Evolutionary conservation across 2,888 invertebrate genomes (phyloP).

Genomic region (Pandemis heparana): DNA sequence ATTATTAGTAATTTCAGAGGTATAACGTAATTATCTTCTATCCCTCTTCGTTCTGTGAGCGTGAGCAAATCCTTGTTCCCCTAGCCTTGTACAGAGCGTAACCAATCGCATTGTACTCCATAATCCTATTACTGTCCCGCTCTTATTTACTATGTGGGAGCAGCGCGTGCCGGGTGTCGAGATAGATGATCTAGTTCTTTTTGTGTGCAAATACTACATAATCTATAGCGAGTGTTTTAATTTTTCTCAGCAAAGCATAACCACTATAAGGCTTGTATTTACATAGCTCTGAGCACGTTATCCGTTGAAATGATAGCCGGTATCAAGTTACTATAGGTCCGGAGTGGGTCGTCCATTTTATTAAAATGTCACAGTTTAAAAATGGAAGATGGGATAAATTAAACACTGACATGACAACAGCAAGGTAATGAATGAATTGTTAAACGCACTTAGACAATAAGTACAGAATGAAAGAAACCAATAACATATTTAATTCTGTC

Average conservation of each 20-base stretch:
- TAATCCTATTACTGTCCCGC: constrained; percentile 54
- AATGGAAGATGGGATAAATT: too few relatives aligned
- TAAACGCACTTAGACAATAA: neutral
- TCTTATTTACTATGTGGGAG: constrained; percentile 23
- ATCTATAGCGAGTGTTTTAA: neutral
- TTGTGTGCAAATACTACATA: neutral
- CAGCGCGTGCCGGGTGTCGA: constrained; percentile 13
- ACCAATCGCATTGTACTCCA: constrained; percentile 74
- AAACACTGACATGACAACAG: too few relatives aligned
- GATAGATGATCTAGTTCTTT: neutral
- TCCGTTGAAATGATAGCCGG: too few relatives aligned
- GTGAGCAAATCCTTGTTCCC: constrained; percentile 51
- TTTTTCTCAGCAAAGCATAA: neutral
- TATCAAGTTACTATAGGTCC: too few relatives aligned
- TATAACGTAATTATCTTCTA: constrained; percentile 11
- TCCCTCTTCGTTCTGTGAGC: constrained; percentile 10
- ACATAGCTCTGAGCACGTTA: too few relatives aligned
- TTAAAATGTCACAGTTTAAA: too few relatives aligned
- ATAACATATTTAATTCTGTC: neutral
- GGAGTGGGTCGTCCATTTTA: too few relatives aligned
- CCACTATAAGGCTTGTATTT: too few relatives aligned
- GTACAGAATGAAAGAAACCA: neutral
- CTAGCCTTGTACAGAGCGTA: constrained; percentile 65
- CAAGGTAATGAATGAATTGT: too few relatives aligned
- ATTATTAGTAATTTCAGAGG: neutral